Conservation (phyloP, 2,797 vertebrate species). For the Melanotaenia parkinsoni region DNA sequence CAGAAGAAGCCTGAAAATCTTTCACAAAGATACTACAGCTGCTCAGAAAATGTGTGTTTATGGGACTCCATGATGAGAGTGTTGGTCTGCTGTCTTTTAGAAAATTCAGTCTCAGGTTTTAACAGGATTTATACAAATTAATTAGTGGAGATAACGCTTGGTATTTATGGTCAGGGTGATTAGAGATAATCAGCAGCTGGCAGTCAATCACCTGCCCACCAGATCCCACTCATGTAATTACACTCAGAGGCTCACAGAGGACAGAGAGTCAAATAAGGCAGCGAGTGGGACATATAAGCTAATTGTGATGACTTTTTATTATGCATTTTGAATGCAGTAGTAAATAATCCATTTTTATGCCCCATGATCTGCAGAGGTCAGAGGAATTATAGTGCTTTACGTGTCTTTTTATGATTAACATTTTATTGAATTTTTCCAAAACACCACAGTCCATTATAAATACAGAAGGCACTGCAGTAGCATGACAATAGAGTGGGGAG, state of each 20-base stretch:
- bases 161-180: background rate
- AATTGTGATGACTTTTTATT: too few species aligned
- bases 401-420: too few species aligned
- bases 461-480: too few species aligned
- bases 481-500: too few species aligned
- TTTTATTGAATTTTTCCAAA: too few species aligned
- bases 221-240: background rate
- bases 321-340: too few species aligned
- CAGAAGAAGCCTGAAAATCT: too few species aligned
- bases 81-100: background rate
- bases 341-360: too few species aligned
- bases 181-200: slow-evolving; percentile 5
- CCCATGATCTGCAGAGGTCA: too few species aligned
- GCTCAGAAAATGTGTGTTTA: background rate
- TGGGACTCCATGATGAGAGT: background rate
- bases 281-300: background rate
- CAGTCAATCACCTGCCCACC: background rate
- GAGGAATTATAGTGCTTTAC: too few species aligned
- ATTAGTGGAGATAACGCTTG: background rate
- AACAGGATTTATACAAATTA: background rate
- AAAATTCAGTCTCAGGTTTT: background rate
- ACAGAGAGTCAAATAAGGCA: background rate
- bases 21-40: background rate
- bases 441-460: too few species aligned
- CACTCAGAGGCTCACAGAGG: background rate